Percentiles rank a stretch among this genome's conserved stretches.
phyloP scores from a whole-genome alignment of 2,113 vertebrate species.

The Dolichotis patagonum region DNA sequence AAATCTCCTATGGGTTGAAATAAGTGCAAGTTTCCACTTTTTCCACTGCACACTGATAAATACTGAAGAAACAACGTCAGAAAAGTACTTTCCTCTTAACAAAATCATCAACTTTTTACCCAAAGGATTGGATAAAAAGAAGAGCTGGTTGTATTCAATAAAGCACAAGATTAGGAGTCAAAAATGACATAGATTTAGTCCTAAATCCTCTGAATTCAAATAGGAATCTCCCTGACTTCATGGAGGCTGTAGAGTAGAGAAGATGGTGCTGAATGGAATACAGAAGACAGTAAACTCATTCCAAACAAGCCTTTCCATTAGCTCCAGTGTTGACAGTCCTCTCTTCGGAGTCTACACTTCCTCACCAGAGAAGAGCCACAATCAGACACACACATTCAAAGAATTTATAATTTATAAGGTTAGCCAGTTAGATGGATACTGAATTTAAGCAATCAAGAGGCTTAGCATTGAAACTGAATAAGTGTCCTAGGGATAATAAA shows the following conservation, averaged over 20 bases:
- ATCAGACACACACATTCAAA: background rate
- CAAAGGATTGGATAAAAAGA: background rate
- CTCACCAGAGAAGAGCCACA: background rate
- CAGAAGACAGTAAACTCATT: background rate
- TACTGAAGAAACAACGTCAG: background rate
- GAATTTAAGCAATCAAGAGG: slow-evolving; percentile 38
- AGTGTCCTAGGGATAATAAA: background rate
- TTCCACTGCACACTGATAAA: background rate
- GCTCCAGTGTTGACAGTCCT: background rate
- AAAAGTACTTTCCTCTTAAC: background rate
- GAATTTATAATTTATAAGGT: background rate
- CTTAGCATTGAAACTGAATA: background rate
- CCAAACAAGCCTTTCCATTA: background rate
- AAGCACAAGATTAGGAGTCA: background rate
- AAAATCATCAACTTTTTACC: background rate
- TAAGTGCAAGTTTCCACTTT: background rate
- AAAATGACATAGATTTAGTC: background rate
- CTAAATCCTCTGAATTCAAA: background rate
- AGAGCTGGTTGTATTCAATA: background rate
- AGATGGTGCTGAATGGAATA: background rate
- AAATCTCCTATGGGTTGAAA: background rate
- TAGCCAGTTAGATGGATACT: background rate
- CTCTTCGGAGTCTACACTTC: background rate
- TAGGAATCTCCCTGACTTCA: background rate
- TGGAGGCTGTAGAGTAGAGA: background rate